These are phyloP conservation scores for Plodia interpunctella DNA, from an alignment of 1,140 invertebrate species.

Conservation along the genomic window DNA sequence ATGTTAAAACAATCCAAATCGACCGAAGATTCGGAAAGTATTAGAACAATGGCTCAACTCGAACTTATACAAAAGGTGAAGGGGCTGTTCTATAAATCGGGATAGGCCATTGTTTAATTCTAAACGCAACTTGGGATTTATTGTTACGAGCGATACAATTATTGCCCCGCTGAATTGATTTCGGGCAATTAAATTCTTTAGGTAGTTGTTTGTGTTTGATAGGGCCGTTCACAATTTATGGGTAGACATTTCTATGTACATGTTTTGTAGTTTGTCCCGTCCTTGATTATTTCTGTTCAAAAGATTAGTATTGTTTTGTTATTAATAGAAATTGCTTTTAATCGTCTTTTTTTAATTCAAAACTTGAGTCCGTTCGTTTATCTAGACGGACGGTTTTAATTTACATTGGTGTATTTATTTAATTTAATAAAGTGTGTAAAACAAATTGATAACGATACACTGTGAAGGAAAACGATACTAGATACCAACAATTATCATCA, in stretches of 20 bases:
- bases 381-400: too few relatives aligned
- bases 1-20: neutral
- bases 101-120: constrained; percentile 45
- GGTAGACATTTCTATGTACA: neutral
- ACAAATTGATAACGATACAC: too few relatives aligned
- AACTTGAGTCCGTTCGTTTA: too few relatives aligned
- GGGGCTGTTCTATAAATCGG: constrained; percentile 38
- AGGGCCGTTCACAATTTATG: neutral
- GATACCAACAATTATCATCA: too few relatives aligned
- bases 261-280: neutral
- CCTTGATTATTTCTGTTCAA: too few relatives aligned
- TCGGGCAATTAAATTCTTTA: constrained; percentile 39
- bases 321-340: too few relatives aligned
- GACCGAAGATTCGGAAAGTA: neutral
- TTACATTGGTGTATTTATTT: too few relatives aligned
- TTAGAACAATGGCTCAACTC: neutral
- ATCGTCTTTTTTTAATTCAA: too few relatives aligned
- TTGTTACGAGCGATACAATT: constrained; percentile 42
- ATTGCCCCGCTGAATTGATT: constrained; percentile 42
- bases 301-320: too few relatives aligned
- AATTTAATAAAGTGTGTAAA: too few relatives aligned
- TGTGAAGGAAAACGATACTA: too few relatives aligned
- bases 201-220: neutral
- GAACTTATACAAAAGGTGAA: constrained; percentile 12
- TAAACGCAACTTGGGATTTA: constrained; percentile 47